Evolutionary conservation across 2,888 invertebrate species (phyloP), one percentile per base, ranked within the genome.

Genomic region (Unio delphinus): DNA sequence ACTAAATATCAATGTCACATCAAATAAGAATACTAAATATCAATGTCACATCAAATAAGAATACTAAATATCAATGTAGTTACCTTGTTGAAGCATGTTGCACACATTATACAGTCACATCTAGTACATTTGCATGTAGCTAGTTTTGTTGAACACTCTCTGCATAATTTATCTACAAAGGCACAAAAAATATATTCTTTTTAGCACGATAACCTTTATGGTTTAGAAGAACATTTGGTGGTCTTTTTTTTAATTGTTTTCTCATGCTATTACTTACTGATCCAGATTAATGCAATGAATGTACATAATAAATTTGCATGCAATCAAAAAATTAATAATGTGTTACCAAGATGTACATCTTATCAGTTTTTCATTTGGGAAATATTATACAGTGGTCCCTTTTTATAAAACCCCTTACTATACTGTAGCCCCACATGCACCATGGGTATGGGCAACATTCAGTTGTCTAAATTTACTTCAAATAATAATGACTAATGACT

Each of bases 71-170:
- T 20, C 26, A 2, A 17, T 54, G 30, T 60, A 67, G 70, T 68
- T 67, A 87, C 86, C 81, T 80, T 83, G 60, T 80, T 72, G 74
- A 85, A 86, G 69, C 87, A 87, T 4, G 62, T 65, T n/a, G 66
- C 68, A 69, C 87, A 87, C 78, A 85, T 76, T 15, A 79, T 73
- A 58, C 80, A 79, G 55, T 83, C 85, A 82, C 87, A 87, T 65
- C 84, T 81, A 15, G 75, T 69, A 81, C 87, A 87, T 34, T 77
- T 69, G 69, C 78, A 82, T 18, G 79, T 74, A 6, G 83, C 84
- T 55, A 59, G 58, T 63, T 78, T 81, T 45, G 71, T 71, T 23
- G 61, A 56, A 68, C 86, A 86, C 66, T 86, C 86, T 55, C 72
- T 66, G 61, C 86, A 86, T 11, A 71, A 28, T 45, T 75, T 75